These are phyloP conservation scores for Ephialtes manifestator DNA, from an alignment of 2,888 invertebrate species.

Conservation along the genomic window DNA sequence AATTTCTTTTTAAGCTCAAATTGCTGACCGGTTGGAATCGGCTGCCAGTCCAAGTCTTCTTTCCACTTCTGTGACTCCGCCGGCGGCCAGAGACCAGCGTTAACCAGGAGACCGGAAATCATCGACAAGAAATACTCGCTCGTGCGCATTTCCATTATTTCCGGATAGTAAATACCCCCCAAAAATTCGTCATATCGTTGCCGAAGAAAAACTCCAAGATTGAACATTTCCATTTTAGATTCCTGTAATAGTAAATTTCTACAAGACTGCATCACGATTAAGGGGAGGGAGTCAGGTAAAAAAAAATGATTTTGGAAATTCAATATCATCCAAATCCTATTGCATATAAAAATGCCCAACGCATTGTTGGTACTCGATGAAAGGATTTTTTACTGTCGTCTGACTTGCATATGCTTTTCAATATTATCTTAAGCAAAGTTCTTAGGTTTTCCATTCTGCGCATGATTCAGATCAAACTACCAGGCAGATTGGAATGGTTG, in stretches of 20 bases:
- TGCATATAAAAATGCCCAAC: too few species aligned
- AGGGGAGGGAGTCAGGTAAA: too few species aligned
- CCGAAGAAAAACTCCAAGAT: slow-evolving; percentile 87
- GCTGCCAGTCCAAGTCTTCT: slow-evolving; percentile 89
- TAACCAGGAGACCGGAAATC: slow-evolving; percentile 90
- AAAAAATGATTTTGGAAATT: too few species aligned
- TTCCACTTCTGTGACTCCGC: slow-evolving; percentile 88
- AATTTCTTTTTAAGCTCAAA: slow-evolving; percentile 68
- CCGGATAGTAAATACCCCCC: slow-evolving; percentile 86
- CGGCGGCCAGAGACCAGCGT: slow-evolving; percentile 91
- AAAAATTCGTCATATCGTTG: slow-evolving; percentile 86
- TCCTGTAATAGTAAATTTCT: slow-evolving; percentile 81
- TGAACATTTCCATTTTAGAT: slow-evolving; percentile 87
- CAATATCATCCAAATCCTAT: too few species aligned
- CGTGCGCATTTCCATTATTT: slow-evolving; percentile 86
- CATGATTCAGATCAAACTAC: too few species aligned
- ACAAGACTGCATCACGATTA: neutral
- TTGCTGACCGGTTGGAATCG: slow-evolving; percentile 87
- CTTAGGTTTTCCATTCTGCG: too few species aligned
- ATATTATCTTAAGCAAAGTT: too few species aligned
- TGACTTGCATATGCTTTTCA: too few species aligned
- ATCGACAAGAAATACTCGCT: slow-evolving; percentile 92
- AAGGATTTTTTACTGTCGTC: too few species aligned
- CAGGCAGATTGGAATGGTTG: too few species aligned
- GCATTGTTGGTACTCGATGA: too few species aligned